phyloP scores from a whole-genome alignment of 2,113 vertebrate species.

The Saimiri boliviensis region DNA sequence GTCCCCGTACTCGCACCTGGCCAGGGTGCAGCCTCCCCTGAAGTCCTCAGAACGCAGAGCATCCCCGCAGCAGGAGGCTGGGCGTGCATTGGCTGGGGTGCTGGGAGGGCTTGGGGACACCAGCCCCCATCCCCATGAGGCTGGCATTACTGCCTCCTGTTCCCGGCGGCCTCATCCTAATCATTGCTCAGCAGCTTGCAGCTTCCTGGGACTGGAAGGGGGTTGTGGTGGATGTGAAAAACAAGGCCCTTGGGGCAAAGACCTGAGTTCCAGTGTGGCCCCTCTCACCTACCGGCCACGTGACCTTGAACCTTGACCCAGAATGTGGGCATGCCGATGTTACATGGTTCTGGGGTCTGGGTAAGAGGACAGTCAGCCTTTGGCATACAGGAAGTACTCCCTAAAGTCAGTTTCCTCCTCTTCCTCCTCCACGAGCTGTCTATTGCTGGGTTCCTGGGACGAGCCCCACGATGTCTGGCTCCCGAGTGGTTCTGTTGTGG shows the following conservation, averaged over 20 bases:
- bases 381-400: accelerated
- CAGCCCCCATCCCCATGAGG: accelerated
- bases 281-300: accelerated
- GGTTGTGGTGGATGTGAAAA: accelerated
- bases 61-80: not conserved
- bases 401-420: too few relatives aligned
- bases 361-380: not conserved
- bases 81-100: not conserved
- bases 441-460: not conserved
- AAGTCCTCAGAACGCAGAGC: accelerated
- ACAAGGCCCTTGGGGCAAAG: too few relatives aligned
- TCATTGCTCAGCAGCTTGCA: not conserved
- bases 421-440: accelerated
- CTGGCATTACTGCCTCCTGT: accelerated
- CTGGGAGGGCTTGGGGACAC: accelerated
- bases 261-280: not conserved
- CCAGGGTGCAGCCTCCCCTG: accelerated
- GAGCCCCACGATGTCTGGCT: accelerated
- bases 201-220: not conserved
- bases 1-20: accelerated
- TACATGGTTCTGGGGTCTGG: not conserved
- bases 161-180: accelerated
- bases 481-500: accelerated
- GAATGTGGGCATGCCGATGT: accelerated
- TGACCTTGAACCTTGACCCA: too few relatives aligned